These are phyloP conservation scores for Geopemphigus sp. DNA, from an alignment of 1,140 invertebrate genomes.

Conservation along the genomic window DNA sequence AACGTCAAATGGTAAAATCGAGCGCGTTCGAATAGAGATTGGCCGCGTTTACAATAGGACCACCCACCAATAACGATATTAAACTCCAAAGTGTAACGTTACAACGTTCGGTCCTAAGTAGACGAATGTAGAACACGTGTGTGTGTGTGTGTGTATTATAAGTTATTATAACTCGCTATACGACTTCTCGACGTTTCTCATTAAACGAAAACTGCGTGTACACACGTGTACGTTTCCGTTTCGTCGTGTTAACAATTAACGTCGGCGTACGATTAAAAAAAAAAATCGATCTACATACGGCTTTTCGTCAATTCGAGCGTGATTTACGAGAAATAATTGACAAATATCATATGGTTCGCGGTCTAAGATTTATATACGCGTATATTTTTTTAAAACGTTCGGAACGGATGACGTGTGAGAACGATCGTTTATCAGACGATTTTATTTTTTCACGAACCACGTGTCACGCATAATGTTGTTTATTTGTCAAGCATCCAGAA, in stretches of 20 bases:
- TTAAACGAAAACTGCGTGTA: background rate
- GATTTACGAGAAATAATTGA: background rate
- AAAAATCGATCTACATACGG: background rate
- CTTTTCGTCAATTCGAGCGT: background rate
- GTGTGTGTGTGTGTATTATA: background rate
- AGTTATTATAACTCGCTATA: background rate
- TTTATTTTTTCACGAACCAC: slow-evolving; percentile 11
- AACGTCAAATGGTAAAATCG: slow-evolving; percentile 5
- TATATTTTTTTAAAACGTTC: slow-evolving; percentile 13
- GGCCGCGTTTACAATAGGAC: background rate
- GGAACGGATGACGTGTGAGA: slow-evolving; percentile 33
- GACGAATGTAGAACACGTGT: background rate
- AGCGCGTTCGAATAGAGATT: background rate
- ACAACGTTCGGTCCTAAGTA: background rate
- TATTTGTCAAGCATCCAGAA: slow-evolving; percentile 42
- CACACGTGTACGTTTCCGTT: background rate
- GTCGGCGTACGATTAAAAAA: background rate
- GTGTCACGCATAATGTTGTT: slow-evolving; percentile 39
- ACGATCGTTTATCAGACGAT: slow-evolving; percentile 14
- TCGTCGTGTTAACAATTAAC: background rate
- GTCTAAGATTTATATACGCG: background rate
- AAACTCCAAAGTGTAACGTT: background rate
- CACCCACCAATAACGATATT: background rate
- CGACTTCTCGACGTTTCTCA: background rate
- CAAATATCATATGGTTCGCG: background rate